Base-by-base conservation (phyloP, 1,140 invertebrate genomes). In the Pristionchus pacificus region DNA sequence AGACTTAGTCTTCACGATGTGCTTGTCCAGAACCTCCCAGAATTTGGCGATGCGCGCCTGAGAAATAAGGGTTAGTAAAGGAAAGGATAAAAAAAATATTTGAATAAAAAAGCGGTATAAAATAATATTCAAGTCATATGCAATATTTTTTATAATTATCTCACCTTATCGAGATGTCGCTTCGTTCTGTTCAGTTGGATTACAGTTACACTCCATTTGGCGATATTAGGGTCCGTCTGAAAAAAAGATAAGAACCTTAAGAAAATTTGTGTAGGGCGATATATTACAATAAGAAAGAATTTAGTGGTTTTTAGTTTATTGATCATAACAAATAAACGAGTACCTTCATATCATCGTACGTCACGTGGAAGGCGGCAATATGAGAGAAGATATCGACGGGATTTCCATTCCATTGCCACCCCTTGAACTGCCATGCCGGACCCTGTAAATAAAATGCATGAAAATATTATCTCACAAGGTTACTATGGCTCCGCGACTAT, bases 351-450 rank as follows among this genome's bases (percentile, higher is more conserved):
- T 98, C 95, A 80, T 93, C 91, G 85, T 91, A 98, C 86, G 97
- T 96, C 75, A 98, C 87, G 85, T 98, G 95, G 87, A 97, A 98
- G 49, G 93, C 96, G 85, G 91, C 92, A 82, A 98, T 92, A 88
- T 93, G 93, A 72, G 92, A 90, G 85, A 98, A 97, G 71, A 98
- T 97, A 82, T 97, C 93, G 2, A 95, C 92, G 3, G 96, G 96
- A 86, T 97, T 97, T 2, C 93, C 93, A 84, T 93, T 91, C 90
- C 93, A 98, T 0, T 95, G 96, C 93, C 96, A 99, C 1, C 93
- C 94, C 87, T 99, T 99, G 85, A 99, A 99, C 85, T 99, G 96
- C 96, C 96, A 99, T 0, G 93, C 92, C 1, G 95, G 95, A 0
- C 96, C 96, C 88, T 97, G 63, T 27, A 72, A 64, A 25, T 32